Percentiles rank a stretch among this genome's conserved stretches.
phyloP scores from a whole-genome alignment of 2,113 vertebrate genomes.

The Blennius ocellaris region DNA sequence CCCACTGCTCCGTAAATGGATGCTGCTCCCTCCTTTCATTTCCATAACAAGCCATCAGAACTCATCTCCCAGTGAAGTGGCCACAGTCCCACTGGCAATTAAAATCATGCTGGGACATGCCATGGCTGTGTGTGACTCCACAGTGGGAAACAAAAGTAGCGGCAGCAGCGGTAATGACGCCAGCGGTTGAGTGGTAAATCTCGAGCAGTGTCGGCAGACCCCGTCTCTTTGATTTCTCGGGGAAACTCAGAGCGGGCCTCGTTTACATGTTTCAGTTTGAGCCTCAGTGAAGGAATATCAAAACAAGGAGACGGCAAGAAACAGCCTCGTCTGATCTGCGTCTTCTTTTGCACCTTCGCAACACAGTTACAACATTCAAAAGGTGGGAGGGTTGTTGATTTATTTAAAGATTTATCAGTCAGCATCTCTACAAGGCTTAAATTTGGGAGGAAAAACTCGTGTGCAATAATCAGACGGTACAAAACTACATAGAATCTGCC shows the following conservation, averaged over 20 bases:
- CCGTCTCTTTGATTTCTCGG: constrained; percentile 70
- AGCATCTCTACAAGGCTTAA: constrained; percentile 7
- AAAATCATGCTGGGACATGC: constrained; percentile 87
- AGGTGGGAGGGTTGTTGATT: constrained; percentile 15
- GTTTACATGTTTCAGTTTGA: constrained; percentile 59
- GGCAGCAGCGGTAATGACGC: constrained; percentile 63
- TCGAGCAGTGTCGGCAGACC: constrained; percentile 66
- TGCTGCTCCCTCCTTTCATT: constrained; percentile 75
- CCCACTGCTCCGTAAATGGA: constrained; percentile 64
- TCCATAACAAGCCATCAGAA: constrained; percentile 81
- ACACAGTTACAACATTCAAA: constrained; percentile 33
- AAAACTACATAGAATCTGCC: neutral
- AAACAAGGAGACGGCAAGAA: constrained; percentile 47
- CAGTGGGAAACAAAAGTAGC: constrained; percentile 75
- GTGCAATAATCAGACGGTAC: neutral
- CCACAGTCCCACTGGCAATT: constrained; percentile 84
- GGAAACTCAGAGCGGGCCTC: constrained; percentile 49
- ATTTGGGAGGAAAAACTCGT: constrained; percentile 9
- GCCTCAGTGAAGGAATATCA: constrained; percentile 60
- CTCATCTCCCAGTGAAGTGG: constrained; percentile 79
- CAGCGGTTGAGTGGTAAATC: constrained; percentile 73
- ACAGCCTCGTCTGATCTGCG: constrained; percentile 46
- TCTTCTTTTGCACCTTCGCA: constrained; percentile 36
- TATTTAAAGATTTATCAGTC: constrained; percentile 3
- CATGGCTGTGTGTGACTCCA: constrained; percentile 72